Conservation (phyloP, 2,797 vertebrate genomes). For the Cirrhinus molitorella region DNA sequence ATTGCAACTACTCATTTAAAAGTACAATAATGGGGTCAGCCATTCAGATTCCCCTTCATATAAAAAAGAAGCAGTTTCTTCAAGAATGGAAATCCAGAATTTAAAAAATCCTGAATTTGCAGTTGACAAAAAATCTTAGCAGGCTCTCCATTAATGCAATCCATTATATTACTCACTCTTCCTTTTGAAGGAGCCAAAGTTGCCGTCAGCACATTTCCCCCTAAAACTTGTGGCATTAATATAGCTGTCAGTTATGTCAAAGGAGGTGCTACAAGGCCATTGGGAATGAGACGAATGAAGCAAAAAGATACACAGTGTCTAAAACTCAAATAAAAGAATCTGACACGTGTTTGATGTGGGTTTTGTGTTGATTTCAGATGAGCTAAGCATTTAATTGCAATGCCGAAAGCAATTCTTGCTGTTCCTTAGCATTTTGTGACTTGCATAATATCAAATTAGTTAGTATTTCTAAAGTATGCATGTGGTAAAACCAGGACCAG, state of each 20-base stretch:
- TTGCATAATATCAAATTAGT: not conserved
- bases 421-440: not conserved
- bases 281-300: not conserved
- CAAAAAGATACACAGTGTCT: slow-evolving; percentile 39
- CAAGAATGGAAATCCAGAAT: not conserved
- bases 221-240: slow-evolving; percentile 65
- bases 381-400: not conserved
- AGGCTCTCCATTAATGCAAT: not conserved
- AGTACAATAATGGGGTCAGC: not conserved
- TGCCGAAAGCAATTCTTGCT: not conserved
- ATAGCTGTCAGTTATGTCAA: slow-evolving; percentile 62
- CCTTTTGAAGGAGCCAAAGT: slow-evolving; percentile 63
- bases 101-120: not conserved
- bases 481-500: too few species aligned
- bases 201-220: slow-evolving; percentile 64
- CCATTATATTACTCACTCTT: slow-evolving; percentile 8
- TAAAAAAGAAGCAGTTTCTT: not conserved
- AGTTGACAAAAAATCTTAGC: not conserved
- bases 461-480: not conserved
- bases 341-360: not conserved
- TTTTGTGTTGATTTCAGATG: not conserved
- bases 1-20: not conserved
- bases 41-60: not conserved
- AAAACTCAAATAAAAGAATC: not conserved
- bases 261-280: not conserved